A percentile compares a stretch with the other conserved stretches of the same genome.
These are phyloP conservation scores for Pomacea maculata DNA, from an alignment of 1,140 invertebrate species.

Conservation along the genomic window DNA sequence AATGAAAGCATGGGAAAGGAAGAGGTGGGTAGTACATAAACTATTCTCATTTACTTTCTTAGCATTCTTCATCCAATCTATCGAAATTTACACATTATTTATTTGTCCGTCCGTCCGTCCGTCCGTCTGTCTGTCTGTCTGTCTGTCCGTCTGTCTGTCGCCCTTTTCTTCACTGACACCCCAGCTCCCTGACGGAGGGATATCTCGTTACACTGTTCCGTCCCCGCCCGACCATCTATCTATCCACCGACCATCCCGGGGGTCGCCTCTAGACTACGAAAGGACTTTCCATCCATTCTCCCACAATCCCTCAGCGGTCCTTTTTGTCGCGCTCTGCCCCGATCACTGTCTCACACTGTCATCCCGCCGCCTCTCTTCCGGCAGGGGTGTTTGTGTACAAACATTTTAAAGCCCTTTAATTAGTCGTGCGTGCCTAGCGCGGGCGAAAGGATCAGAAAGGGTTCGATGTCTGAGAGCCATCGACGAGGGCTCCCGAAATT, in stretches of 20 bases:
- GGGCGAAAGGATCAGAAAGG: constrained; percentile 14
- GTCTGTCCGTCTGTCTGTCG: too few species aligned
- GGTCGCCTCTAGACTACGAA: too few species aligned
- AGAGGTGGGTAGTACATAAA: too few species aligned
- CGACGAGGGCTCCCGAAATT: constrained; percentile 21
- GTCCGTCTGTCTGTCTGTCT: too few species aligned
- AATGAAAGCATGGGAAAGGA: too few species aligned
- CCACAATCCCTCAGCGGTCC: neutral
- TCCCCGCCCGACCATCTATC: too few species aligned
- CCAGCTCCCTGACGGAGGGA: neutral
- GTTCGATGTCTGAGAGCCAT: constrained; percentile 2
- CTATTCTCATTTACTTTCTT: too few species aligned
- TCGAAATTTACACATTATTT: too few species aligned
- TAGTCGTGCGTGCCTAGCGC: constrained; percentile 23
- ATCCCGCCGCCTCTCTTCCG: neutral
- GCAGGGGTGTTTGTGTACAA: constrained; percentile 21
- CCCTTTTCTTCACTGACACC: neutral
- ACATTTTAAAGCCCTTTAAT: constrained; percentile 27
- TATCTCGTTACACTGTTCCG: too few species aligned
- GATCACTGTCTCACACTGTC: neutral
- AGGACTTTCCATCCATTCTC: neutral
- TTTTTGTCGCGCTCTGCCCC: neutral
- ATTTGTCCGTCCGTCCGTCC: too few species aligned
- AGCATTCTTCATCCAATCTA: too few species aligned
- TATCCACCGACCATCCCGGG: too few species aligned